A percentile compares a stretch with the other conserved stretches of the same genome.
Evolutionary conservation across 2,113 vertebrate species (phyloP).

Genomic region (Axis porcinus): DNA sequence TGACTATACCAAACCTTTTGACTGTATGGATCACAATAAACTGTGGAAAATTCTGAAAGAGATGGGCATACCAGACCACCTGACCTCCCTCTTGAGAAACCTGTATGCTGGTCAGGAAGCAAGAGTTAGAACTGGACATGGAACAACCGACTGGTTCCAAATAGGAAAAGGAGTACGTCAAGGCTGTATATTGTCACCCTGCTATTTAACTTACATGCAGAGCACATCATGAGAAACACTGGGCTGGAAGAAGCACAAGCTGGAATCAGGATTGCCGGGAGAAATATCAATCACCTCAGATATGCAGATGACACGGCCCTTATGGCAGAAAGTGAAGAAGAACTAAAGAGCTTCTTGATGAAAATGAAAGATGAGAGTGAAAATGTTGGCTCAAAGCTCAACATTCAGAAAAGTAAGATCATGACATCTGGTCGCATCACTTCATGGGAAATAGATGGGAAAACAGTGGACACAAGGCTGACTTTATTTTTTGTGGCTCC

Average conservation of each 20-base stretch:
- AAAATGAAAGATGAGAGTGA: neutral
- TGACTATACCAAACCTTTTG: neutral
- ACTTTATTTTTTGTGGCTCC: neutral
- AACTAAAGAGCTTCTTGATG: neutral
- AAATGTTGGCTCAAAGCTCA: neutral
- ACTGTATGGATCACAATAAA: neutral
- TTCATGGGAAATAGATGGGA: neutral
- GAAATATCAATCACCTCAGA: neutral
- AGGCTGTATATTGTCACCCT: neutral
- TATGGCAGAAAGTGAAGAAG: neutral
- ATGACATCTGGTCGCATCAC: neutral
- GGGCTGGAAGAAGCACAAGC: neutral
- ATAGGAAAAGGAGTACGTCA: neutral
- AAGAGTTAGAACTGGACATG: neutral
- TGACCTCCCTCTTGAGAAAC: neutral
- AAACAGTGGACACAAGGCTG: neutral
- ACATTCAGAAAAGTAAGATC: neutral
- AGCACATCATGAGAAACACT: neutral
- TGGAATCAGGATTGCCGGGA: neutral
- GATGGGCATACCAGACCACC: neutral
- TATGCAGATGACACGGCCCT: neutral
- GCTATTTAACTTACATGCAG: neutral
- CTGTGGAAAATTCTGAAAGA: neutral
- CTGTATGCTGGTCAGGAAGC: neutral
- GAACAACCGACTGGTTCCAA: neutral